Evolutionary conservation across 2,113 vertebrate genomes (phyloP).

Genomic region (Panthera tigris): DNA sequence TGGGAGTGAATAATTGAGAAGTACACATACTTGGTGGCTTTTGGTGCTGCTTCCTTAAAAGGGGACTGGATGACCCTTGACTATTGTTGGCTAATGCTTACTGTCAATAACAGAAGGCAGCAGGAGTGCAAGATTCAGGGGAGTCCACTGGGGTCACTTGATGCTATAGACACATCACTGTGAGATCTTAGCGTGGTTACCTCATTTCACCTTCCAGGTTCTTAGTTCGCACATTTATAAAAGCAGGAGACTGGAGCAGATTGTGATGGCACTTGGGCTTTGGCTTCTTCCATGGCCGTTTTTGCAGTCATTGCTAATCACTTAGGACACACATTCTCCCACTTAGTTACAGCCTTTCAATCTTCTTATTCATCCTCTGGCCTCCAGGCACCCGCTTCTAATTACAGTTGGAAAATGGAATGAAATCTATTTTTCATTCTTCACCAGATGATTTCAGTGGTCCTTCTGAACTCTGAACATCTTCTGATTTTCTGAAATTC

Average conservation of each 20-base stretch:
- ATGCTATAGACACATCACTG: neutral
- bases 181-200: neutral
- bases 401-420: neutral
- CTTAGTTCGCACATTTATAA: neutral
- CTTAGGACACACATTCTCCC: neutral
- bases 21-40: neutral
- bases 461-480: neutral
- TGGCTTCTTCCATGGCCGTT: neutral
- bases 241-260: neutral
- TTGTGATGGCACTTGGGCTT: rapidly evolving
- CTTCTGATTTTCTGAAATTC: slow-evolving; percentile 11
- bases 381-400: neutral
- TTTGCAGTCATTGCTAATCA: neutral
- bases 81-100: neutral
- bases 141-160: rapidly evolving
- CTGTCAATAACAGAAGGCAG: neutral
- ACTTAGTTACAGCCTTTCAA: neutral
- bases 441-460: neutral
- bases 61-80: neutral
- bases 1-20: neutral
- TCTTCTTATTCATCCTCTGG: neutral
- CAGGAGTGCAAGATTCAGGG: neutral
- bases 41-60: neutral
- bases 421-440: neutral
- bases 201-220: neutral